A percentile compares a stretch with the other conserved stretches of the same genome.
Evolutionary conservation across 2,888 invertebrate species (phyloP).

Genomic region (Tetranychus piercei): DNA sequence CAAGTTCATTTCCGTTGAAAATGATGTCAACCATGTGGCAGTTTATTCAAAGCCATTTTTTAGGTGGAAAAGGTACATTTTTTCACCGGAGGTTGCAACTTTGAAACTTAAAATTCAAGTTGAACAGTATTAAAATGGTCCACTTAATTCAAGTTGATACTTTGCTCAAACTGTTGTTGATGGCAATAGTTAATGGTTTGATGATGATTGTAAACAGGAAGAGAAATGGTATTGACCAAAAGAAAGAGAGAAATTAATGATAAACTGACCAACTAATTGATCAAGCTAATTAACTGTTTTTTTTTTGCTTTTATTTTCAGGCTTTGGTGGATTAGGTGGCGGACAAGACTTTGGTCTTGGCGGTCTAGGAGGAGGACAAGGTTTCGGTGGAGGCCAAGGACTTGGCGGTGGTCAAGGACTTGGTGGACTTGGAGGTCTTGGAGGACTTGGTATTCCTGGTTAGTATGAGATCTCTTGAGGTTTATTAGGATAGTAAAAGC

Average conservation of each 20-base stretch:
- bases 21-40: not conserved
- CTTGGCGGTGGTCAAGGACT: slow-evolving; percentile 8
- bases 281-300: not conserved
- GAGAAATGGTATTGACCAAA: too few species aligned
- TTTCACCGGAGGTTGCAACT: too few species aligned
- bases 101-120: not conserved
- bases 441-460: not conserved
- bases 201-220: too few species aligned
- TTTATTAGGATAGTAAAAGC: too few species aligned
- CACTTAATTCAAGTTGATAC: not conserved
- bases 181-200: too few species aligned
- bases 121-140: not conserved
- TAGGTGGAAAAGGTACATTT: not conserved
- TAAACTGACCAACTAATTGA: not conserved
- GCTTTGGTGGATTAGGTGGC: not conserved
- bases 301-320: not conserved
- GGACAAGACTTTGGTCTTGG: slow-evolving; percentile 11
- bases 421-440: not conserved
- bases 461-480: not conserved
- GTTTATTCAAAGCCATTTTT: not conserved
- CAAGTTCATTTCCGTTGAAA: not conserved
- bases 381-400: slow-evolving; percentile 8
- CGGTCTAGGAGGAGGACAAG: not conserved
- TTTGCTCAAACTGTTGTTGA: not conserved
- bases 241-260: not conserved